phyloP scores from a whole-genome alignment of 1,140 invertebrate species.

The Drosophila eugracilis region DNA sequence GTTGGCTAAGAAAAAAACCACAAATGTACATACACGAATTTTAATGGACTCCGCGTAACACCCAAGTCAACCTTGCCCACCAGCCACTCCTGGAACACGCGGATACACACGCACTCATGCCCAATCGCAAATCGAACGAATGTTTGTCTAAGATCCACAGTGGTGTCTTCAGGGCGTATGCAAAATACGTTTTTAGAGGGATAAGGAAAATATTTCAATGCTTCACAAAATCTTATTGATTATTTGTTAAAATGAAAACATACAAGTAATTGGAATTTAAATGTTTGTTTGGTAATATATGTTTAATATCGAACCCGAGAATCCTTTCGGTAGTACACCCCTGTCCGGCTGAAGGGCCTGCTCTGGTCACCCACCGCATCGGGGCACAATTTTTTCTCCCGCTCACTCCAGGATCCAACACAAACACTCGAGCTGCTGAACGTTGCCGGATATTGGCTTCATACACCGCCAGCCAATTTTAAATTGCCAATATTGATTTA shows the following conservation, averaged over 20 bases:
- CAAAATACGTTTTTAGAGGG: background rate
- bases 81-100: constrained; percentile 2
- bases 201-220: background rate
- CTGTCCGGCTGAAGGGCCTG: background rate
- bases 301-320: too few relatives aligned
- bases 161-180: constrained; percentile 30
- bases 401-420: constrained; percentile 24
- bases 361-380: background rate
- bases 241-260: background rate
- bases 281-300: too few relatives aligned
- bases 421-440: constrained; percentile 51
- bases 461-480: constrained; percentile 82
- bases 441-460: constrained; percentile 78
- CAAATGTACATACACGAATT: constrained; percentile 59
- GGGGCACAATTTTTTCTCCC: constrained; percentile 13
- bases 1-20: constrained; percentile 31
- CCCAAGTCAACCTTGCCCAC: constrained; percentile 10
- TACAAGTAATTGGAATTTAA: too few relatives aligned
- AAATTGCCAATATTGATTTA: constrained; percentile 83
- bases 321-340: too few relatives aligned
- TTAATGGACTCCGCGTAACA: constrained; percentile 60
- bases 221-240: background rate
- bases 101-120: constrained; percentile 8
- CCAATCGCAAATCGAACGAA: constrained; percentile 41
- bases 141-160: constrained; percentile 77